Base-by-base conservation (phyloP, 1,140 invertebrate genomes). In the Nephila pilipes region DNA sequence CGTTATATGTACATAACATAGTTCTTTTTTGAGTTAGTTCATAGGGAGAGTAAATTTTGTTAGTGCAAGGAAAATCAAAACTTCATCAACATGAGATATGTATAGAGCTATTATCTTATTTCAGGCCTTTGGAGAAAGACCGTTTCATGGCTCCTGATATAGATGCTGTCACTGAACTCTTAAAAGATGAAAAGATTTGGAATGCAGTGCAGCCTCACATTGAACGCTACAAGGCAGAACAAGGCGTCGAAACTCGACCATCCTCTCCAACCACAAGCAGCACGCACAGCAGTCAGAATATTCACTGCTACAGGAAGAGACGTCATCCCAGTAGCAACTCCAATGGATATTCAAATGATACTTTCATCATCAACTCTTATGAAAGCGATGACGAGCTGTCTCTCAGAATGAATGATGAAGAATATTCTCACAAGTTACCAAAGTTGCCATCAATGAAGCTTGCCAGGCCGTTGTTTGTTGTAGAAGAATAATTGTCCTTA, bases 61-160 rank as follows among this genome's bases (percentile, higher is more conserved):
- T n/a, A n/a, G n/a, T n/a, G n/a, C n/a, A n/a, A n/a, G n/a, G n/a
- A n/a, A n/a, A n/a, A n/a, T 46, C 6, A 46, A 46, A 46, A 46
- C 46, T 46, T 46, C 12, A 10, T 46, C 6, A 46, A 0, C 1
- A 46, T 46, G 46, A 46, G 12, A 46, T 46, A 6, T 10, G 6
- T 10, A 46, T 10, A 10, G 12, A 80, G 92, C 85, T 94, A 29
- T 54, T 57, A 4, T 46, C n/a, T 12, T 16, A 83, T 83, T 95
- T 18, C 93, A 97, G 97, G 85, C 95, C 97, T 4, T 97, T 96
- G 96, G 96, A 97, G 81, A 96, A 96, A 94, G 97, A 97, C 95
- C 95, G 97, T n/a, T 97, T 95, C 94, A 97, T 97, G 96, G 95
- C 97, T 10, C 97, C 97, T 0, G 97, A 97, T 94, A 97, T 97